Evolutionary conservation across 2,888 invertebrate species (phyloP).

Genomic region (Vannuccia rotundouncinata): DNA sequence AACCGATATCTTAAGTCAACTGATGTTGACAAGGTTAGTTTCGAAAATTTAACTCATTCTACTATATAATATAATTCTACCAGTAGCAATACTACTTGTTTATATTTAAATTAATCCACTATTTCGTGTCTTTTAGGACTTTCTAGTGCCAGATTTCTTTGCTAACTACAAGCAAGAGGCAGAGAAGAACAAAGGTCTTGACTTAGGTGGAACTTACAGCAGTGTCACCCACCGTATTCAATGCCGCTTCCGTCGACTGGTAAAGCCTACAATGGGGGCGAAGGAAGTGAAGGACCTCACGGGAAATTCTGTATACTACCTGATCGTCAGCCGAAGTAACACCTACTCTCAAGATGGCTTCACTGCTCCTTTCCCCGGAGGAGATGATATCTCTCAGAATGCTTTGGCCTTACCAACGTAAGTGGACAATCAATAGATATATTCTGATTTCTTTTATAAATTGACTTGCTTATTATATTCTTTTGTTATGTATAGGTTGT

Average conservation of each 20-base stretch:
- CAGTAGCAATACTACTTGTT: too few species aligned
- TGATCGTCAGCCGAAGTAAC: neutral
- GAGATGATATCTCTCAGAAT: neutral
- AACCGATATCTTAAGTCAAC: neutral
- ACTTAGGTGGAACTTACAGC: neutral
- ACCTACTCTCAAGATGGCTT: neutral
- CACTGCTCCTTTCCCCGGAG: neutral
- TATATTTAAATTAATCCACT: too few species aligned
- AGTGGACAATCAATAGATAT: neutral
- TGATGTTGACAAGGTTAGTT: neutral
- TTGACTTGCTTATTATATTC: too few species aligned
- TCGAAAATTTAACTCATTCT: too few species aligned
- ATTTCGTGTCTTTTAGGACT: too few species aligned
- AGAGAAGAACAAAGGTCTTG: neutral
- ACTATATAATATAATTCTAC: too few species aligned
- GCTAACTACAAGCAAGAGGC: neutral
- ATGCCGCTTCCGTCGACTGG: constrained; percentile 31
- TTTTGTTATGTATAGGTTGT: too few species aligned
- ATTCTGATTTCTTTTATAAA: too few species aligned
- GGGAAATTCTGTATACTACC: neutral
- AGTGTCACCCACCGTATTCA: neutral
- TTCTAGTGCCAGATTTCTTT: neutral
- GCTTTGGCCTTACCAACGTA: neutral
- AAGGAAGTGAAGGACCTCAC: constrained; percentile 25
- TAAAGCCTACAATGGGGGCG: neutral